Base-by-base conservation (phyloP, 2,113 vertebrate species). In the Spilogale gracilis region DNA sequence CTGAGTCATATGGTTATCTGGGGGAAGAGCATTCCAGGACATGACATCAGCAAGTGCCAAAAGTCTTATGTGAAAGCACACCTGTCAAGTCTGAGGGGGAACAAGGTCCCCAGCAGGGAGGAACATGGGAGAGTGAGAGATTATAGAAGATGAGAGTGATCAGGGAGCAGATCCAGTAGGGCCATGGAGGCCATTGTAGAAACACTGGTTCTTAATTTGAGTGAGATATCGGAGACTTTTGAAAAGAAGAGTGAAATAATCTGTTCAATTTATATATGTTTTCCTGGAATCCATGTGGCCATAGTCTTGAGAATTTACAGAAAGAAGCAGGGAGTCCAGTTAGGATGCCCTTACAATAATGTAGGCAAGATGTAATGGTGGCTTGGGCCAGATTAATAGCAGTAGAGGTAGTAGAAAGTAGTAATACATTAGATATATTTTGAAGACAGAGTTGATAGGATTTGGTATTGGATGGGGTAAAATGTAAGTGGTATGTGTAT, bases 401-500 rank as follows among this genome's bases (percentile, higher is more conserved):
- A 5, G 9, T 61, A 17, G 17, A 79, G 17, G 21, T 78, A 10
- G 18, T 85, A 27, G 56, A 25, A 71, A 32, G 38, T 38, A 10
- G 1, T 38, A 18, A 2, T 8, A 60, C 43, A 56, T 16, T 95
- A 23, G 27, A 52, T 25, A 60, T 65, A 73, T 61, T 86, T 92
- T 97, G 43, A 81, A 79, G 56, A 45, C 3, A 78, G 3, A 83
- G 14, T 27, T 73, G 14, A 6, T 67, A 87, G 43, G 5, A 71
- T 91, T 96, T 88, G 32, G 23, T 93, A 27, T 58, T 96, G 50
- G 43, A n/a, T 82, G 58, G 32, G 25, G 58, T 27, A 16, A 2
- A 17, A 30, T 67, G 0, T 45, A 13, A 65, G 27, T n/a, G 27
- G 11, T 65, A 16, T 52, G 12, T 78, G 7, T 43, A 16, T n/a